These are phyloP conservation scores for Rhamnusium bicolor DNA, from an alignment of 2,888 invertebrate species.

Conservation along the genomic window DNA sequence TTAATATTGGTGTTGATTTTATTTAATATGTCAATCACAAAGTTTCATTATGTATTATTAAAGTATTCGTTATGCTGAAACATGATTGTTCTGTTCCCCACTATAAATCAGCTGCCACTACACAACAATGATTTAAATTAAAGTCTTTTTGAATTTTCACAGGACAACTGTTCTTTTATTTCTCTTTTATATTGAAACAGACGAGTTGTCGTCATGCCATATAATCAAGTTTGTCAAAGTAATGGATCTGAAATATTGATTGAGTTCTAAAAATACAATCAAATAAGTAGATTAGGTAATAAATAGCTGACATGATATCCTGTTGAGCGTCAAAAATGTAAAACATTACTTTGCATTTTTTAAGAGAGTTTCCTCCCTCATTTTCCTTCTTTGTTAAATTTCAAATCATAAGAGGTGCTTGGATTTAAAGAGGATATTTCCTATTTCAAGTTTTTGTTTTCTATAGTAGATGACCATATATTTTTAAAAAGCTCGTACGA, in stretches of 20 bases:
- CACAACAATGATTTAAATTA: too few species aligned
- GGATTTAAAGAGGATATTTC: neutral
- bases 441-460: neutral
- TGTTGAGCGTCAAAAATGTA: neutral
- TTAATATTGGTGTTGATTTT: too few species aligned
- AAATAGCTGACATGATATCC: neutral
- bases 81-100: too few species aligned
- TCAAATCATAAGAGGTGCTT: neutral
- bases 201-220: neutral
- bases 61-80: too few species aligned
- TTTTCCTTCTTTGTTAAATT: neutral
- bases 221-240: slow-evolving; percentile 2
- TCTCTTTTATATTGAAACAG: too few species aligned
- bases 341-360: neutral
- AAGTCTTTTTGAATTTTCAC: too few species aligned
- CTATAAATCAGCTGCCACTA: too few species aligned
- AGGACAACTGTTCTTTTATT: too few species aligned
- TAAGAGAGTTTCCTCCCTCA: neutral
- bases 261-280: slow-evolving; percentile 1
- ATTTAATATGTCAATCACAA: too few species aligned
- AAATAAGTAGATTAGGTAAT: neutral
- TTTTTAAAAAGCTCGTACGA: neutral
- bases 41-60: too few species aligned
- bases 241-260: slow-evolving; percentile 1
- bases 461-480: neutral